phyloP scores from a whole-genome alignment of 1,140 invertebrate genomes.

The Eriosoma lanigerum region DNA sequence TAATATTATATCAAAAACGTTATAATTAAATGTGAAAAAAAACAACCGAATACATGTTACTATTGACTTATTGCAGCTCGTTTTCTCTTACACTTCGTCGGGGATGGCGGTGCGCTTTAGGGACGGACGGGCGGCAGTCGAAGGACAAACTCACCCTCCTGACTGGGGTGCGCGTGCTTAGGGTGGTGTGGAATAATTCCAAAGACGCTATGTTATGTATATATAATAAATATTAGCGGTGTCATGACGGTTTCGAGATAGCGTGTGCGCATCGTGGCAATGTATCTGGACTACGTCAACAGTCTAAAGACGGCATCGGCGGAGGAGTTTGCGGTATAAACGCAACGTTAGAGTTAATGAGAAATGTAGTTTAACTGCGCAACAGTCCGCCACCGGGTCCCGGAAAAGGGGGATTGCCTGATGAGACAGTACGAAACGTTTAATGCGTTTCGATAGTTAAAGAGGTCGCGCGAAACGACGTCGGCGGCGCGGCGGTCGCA shows the following conservation, averaged over 20 bases:
- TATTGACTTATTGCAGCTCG: too few species aligned
- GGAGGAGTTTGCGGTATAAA: slow-evolving; percentile 7
- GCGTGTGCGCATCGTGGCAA: not conserved
- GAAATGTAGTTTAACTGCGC: slow-evolving; percentile 37
- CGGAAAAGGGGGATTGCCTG: not conserved
- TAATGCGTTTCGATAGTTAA: slow-evolving; percentile 32
- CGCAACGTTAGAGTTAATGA: slow-evolving; percentile 40
- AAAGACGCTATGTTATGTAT: not conserved
- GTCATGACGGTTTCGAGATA: not conserved
- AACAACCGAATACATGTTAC: too few species aligned
- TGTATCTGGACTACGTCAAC: slow-evolving; percentile 48
- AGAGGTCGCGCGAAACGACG: not conserved
- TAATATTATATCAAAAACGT: too few species aligned
- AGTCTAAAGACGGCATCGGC: not conserved
- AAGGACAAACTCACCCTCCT: too few species aligned
- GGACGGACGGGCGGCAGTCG: too few species aligned
- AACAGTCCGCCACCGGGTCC: not conserved
- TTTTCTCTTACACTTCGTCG: too few species aligned
- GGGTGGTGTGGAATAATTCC: too few species aligned
- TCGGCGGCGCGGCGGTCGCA: not conserved
- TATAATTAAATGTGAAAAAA: too few species aligned
- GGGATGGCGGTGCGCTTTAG: too few species aligned
- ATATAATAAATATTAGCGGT: too few species aligned
- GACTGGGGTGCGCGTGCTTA: too few species aligned
- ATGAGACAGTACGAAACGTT: too few species aligned